Evolutionary conservation across 2,113 vertebrate genomes (phyloP), one percentile per base, ranked within the genome.

Genomic region (Grallaria varia): DNA sequence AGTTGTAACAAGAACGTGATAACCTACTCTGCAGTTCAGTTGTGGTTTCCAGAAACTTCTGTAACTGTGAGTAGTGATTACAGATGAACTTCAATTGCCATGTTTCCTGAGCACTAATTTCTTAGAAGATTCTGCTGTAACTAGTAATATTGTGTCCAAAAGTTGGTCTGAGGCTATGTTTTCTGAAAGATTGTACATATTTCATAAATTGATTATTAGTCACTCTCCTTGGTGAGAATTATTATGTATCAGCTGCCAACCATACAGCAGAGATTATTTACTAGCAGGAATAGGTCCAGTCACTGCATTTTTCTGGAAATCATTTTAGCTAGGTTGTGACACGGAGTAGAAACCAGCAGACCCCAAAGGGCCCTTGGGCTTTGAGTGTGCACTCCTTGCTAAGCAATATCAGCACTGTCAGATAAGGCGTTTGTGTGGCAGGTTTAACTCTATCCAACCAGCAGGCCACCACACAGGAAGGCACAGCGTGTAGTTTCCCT

Each of bases 291-390:
- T 55, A 77, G 31, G 35, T 90, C 17, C 35, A 50, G 19, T 47
- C 33, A 71, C 33, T 87, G 35, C 27, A 56, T 73, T 91, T 93
- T 90, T 90, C 42, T 83, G 45, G 68, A 81, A 89, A 86, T 86
- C 7, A 7, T 92, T 88, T 71, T 80, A 89, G 63, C 49, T 73
- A 10, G 18, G 15, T 31, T 83, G 72, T 94, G 78, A 67, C 50
- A 72, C 50, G 71, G 71, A 89, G 63, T 39, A 90, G 81, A 73
- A 87, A 50, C 10, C 47, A 89, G 18, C 16, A 53, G 52, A 50
- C 18, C 49, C 47, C 1, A 4, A 76, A 81, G 22, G 20, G 10
- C 28, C 40, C 0, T 8, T 58, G 68, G 56, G 27, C 40, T 82
- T 53, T 28, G 39, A 47, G 63, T 4, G 5, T 45, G 31, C 0